These are phyloP conservation scores for Trachops cirrhosus DNA, from an alignment of 2,797 vertebrate species.

Conservation along the genomic window DNA sequence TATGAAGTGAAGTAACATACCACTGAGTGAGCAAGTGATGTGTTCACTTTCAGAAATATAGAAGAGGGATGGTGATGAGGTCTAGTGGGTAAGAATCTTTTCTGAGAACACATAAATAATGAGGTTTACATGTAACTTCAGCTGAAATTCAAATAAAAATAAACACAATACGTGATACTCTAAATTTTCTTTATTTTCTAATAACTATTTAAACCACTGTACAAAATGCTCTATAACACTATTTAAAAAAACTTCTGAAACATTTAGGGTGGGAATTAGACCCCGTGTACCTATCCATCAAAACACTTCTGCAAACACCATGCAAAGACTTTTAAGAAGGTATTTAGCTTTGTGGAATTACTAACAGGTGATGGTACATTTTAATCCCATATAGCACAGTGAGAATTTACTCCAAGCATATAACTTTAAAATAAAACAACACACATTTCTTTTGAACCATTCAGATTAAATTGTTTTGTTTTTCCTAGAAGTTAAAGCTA, in stretches of 20 bases:
- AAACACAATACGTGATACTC: not conserved
- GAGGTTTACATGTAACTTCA: not conserved
- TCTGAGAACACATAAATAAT: not conserved
- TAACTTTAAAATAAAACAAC: not conserved
- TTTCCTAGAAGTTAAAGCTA: not conserved
- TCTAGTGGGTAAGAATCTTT: not conserved
- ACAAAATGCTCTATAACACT: not conserved
- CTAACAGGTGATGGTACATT: not conserved
- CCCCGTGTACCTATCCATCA: not conserved
- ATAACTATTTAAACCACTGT: conserved; percentile 34
- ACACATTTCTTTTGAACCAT: not conserved
- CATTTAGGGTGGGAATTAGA: not conserved
- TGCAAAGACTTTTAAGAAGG: not conserved
- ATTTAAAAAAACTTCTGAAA: conserved; percentile 10
- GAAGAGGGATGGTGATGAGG: not conserved
- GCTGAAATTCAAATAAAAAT: not conserved
- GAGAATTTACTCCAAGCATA: not conserved
- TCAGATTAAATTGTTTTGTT: not conserved
- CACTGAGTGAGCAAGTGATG: not conserved
- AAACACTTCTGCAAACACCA: not conserved
- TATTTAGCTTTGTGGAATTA: not conserved
- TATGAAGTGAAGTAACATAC: not conserved
- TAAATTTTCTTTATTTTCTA: conserved; percentile 61
- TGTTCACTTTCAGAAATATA: not conserved
- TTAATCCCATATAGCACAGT: not conserved